phyloP scores from a whole-genome alignment of 2,888 invertebrate genomes.

The Pherbina coryleti region DNA sequence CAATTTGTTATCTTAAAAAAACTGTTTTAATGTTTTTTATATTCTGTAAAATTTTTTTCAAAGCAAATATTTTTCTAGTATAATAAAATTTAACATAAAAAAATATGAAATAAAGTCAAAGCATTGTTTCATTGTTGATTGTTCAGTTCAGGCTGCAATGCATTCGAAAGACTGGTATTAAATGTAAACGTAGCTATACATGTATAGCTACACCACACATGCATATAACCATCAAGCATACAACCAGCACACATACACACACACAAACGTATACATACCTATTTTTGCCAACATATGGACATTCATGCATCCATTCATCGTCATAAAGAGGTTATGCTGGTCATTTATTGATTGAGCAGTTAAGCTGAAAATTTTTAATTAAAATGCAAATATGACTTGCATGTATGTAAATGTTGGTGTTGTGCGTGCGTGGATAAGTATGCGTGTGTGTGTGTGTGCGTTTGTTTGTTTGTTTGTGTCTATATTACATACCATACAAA shows the following conservation, averaged over 20 bases:
- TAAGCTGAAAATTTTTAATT: conserved; percentile 53
- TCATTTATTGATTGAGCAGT: conserved; percentile 60
- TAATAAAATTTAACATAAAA: too few relatives aligned
- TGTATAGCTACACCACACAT: too few relatives aligned
- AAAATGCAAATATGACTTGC: conserved; percentile 53
- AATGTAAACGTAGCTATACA: too few relatives aligned
- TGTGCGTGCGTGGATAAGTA: background rate
- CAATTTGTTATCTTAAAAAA: too few relatives aligned
- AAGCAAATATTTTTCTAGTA: too few relatives aligned
- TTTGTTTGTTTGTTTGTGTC: background rate
- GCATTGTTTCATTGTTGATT: too few relatives aligned
- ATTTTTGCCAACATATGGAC: background rate
- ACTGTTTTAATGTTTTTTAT: too few relatives aligned
- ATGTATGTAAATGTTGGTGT: conserved; percentile 35
- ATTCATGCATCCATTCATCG: conserved; percentile 15
- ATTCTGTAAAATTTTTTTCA: too few relatives aligned
- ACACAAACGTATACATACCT: background rate
- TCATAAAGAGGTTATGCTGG: conserved; percentile 29
- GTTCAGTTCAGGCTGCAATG: too few relatives aligned
- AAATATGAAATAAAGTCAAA: too few relatives aligned
- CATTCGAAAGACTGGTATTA: too few relatives aligned
- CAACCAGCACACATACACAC: background rate
- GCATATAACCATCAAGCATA: too few relatives aligned
- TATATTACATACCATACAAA: background rate
- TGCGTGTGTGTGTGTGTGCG: background rate